phyloP scores from a whole-genome alignment of 2,113 vertebrate species.

The Drymodes brunneopygia region DNA sequence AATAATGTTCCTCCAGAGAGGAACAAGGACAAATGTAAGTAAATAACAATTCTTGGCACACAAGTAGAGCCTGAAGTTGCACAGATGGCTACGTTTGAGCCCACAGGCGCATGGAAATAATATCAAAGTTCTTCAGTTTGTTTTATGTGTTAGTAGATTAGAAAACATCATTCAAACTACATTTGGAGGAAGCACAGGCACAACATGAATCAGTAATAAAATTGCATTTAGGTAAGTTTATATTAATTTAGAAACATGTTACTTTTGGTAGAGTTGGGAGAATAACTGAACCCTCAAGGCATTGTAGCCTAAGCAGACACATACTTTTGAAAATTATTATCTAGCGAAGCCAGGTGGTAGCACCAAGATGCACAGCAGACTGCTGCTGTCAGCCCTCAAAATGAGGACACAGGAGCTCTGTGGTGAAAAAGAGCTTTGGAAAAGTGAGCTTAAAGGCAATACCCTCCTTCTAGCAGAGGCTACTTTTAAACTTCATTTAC shows the following conservation, averaged over 20 bases:
- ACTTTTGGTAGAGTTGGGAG: neutral
- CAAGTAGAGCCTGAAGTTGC: slow-evolving; percentile 40
- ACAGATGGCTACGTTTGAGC: slow-evolving; percentile 9
- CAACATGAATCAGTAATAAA: neutral
- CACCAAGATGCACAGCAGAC: rapidly evolving
- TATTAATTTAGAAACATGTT: neutral
- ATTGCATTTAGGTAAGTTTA: neutral
- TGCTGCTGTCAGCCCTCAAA: neutral
- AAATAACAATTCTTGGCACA: slow-evolving; percentile 44
- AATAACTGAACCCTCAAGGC: neutral
- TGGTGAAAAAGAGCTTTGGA: neutral
- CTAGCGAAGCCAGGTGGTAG: neutral
- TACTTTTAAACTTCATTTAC: neutral
- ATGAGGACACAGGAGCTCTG: neutral
- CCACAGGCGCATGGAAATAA: neutral
- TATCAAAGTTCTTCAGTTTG: neutral
- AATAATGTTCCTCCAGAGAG: neutral
- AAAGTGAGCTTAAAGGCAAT: neutral
- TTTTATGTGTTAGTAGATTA: neutral
- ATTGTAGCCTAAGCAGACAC: neutral
- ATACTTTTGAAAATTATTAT: neutral
- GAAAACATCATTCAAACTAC: neutral
- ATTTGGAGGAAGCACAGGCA: neutral
- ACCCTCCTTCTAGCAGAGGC: neutral
- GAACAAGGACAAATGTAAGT: slow-evolving; percentile 69